Conservation (phyloP, 2,888 invertebrate genomes). For the Urechis unicinctus region DNA sequence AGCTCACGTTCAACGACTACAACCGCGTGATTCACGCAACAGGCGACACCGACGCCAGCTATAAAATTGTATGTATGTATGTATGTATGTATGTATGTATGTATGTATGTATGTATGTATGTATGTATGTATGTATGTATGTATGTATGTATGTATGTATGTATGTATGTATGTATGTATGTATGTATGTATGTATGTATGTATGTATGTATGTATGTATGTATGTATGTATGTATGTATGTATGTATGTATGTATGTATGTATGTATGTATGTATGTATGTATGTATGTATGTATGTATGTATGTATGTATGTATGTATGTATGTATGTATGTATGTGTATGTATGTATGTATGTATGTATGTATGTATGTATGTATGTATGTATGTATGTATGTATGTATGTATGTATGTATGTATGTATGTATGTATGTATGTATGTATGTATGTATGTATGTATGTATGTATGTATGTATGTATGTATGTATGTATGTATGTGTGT, state of each 20-base stretch:
- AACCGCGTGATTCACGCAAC: too few species aligned
- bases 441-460: too few species aligned
- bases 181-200: not conserved
- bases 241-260: not conserved
- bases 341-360: not conserved
- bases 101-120: constrained; percentile 1
- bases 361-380: not conserved
- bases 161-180: constrained; percentile 1
- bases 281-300: not conserved
- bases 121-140: constrained; percentile 1
- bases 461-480: too few species aligned
- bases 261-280: not conserved
- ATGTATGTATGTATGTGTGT: too few species aligned
- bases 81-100: constrained; percentile 1
- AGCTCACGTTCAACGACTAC: too few species aligned
- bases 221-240: not conserved
- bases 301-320: not conserved
- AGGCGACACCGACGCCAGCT: too few species aligned
- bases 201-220: not conserved
- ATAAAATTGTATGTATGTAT: constrained; percentile 1
- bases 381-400: not conserved
- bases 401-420: too few species aligned
- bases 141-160: constrained; percentile 1
- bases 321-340: not conserved
- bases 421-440: too few species aligned